phyloP scores from a whole-genome alignment of 2,797 vertebrate species.

The Hypotaenidia okinawae region DNA sequence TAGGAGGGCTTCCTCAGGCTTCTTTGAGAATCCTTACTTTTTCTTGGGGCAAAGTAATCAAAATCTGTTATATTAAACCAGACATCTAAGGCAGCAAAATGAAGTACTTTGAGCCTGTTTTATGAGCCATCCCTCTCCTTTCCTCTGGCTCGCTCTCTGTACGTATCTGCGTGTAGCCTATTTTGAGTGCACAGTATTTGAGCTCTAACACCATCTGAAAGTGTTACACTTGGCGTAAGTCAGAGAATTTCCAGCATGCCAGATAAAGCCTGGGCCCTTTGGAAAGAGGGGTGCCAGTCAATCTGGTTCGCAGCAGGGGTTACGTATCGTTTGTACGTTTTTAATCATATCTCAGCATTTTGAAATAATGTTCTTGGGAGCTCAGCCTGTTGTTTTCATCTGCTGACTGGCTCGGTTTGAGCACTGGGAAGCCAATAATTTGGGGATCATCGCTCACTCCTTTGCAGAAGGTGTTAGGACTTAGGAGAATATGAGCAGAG shows the following conservation, averaged over 20 bases:
- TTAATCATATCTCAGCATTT: not conserved
- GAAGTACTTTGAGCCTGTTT: not conserved
- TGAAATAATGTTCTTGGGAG: not conserved
- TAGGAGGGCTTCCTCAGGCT: not conserved
- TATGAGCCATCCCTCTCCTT: not conserved
- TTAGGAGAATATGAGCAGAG: accelerated
- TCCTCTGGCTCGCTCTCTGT: not conserved
- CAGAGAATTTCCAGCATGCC: not conserved
- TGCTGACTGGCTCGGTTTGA: not conserved
- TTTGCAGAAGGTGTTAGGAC: not conserved
- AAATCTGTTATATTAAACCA: not conserved
- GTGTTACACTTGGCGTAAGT: not conserved
- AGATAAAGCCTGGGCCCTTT: not conserved
- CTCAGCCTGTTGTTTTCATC: not conserved
- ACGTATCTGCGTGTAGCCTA: not conserved
- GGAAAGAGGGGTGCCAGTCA: not conserved
- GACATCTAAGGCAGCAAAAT: not conserved
- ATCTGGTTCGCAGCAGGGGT: not conserved
- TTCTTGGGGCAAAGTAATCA: not conserved
- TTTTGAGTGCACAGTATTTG: not conserved
- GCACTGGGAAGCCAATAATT: not conserved
- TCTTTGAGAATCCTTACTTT: not conserved
- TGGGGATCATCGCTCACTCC: not conserved
- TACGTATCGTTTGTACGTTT: not conserved
- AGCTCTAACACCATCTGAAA: not conserved